Evolutionary conservation across 2,888 invertebrate genomes (phyloP).

Genomic region (Hypomecis punctinalis): DNA sequence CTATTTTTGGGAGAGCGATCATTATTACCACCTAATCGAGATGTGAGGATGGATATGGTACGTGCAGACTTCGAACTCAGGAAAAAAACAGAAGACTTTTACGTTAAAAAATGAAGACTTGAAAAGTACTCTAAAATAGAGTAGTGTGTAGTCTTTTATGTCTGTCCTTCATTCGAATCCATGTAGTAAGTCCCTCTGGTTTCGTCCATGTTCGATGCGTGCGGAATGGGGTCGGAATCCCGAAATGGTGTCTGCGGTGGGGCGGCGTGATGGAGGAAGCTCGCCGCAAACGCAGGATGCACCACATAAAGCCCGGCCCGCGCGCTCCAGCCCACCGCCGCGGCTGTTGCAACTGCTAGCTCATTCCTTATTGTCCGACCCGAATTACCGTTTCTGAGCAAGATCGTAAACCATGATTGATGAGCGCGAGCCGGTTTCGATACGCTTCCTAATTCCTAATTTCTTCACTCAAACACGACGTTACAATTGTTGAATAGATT

Average conservation of each 20-base stretch:
- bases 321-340: conserved; percentile 31
- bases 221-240: conserved; percentile 30
- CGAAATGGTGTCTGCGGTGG: neutral
- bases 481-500: conserved; percentile 5
- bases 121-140: too few species aligned
- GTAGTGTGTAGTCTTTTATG: too few species aligned
- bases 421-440: conserved; percentile 18
- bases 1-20: conserved; percentile 15
- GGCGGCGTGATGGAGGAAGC: conserved; percentile 22
- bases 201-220: neutral
- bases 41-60: conserved; percentile 25
- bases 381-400: conserved; percentile 34
- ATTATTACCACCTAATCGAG: conserved; percentile 32
- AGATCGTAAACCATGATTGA: conserved; percentile 29
- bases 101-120: too few species aligned
- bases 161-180: too few species aligned
- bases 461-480: conserved; percentile 1
- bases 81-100: too few species aligned
- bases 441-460: conserved; percentile 33
- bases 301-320: conserved; percentile 28
- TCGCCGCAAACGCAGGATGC: conserved; percentile 34
- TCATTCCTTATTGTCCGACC: conserved; percentile 42
- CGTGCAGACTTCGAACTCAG: too few species aligned
- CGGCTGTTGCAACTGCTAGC: conserved; percentile 33
- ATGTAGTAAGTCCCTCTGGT: too few species aligned